Evolutionary conservation across 2,797 vertebrate genomes (phyloP).

Genomic region (Acrossocheilus fasciatus): DNA sequence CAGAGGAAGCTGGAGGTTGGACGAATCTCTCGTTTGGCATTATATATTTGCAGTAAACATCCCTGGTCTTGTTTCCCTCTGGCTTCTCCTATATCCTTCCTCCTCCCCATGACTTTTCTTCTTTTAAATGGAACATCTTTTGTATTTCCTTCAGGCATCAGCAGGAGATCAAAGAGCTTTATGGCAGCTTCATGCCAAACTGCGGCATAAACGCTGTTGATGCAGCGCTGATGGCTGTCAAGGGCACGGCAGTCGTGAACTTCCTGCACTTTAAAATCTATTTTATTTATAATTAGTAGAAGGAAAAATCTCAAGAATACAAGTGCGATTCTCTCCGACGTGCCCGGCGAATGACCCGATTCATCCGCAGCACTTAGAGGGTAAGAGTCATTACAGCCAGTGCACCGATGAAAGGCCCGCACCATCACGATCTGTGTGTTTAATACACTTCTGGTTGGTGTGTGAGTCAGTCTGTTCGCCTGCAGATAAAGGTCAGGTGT

Average conservation of each 20-base stretch:
- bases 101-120: slow-evolving; percentile 28
- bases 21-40: slow-evolving; percentile 32
- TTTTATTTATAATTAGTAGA: slow-evolving; percentile 25
- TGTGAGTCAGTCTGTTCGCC: slow-evolving; percentile 67
- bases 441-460: slow-evolving; percentile 50
- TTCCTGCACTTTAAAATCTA: not conserved
- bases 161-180: slow-evolving; percentile 50
- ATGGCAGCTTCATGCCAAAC: slow-evolving; percentile 16
- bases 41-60: slow-evolving; percentile 38
- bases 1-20: slow-evolving; percentile 16
- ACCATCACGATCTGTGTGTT: slow-evolving; percentile 26
- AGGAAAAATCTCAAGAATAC: slow-evolving; percentile 17
- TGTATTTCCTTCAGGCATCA: slow-evolving; percentile 40
- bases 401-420: slow-evolving; percentile 69
- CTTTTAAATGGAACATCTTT: slow-evolving; percentile 33
- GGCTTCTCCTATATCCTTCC: slow-evolving; percentile 23
- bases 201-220: slow-evolving; percentile 18
- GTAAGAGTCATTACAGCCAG: slow-evolving; percentile 70
- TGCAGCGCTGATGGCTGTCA: slow-evolving; percentile 26
- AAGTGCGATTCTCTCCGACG: slow-evolving; percentile 63
- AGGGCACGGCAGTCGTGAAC: not conserved
- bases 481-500: slow-evolving; percentile 73
- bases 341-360: slow-evolving; percentile 43
- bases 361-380: slow-evolving; percentile 51
- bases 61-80: slow-evolving; percentile 1